Percentiles rank a stretch among this genome's conserved stretches.
Evolutionary conservation across 2,797 vertebrate species (phyloP).

Genomic region (Neopelma chrysocephalum): DNA sequence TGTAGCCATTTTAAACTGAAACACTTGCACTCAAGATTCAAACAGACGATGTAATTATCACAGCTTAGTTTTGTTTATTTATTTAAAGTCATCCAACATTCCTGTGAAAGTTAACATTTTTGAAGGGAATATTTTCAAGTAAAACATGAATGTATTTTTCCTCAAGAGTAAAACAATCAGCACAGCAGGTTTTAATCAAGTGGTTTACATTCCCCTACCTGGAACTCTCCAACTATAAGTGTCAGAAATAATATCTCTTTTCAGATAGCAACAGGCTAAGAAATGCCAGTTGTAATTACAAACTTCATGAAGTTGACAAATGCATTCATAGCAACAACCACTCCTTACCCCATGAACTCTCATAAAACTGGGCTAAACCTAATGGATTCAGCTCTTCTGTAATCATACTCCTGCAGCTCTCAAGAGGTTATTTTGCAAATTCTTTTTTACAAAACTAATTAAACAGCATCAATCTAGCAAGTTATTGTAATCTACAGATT

Average conservation of each 20-base stretch:
- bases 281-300: slow-evolving; percentile 33
- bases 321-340: neutral
- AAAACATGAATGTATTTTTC: neutral
- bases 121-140: neutral
- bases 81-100: neutral
- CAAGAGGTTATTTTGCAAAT: neutral
- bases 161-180: slow-evolving; percentile 21
- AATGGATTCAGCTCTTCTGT: neutral
- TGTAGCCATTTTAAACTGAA: slow-evolving; percentile 18
- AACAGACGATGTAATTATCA: neutral
- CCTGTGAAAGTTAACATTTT: slow-evolving; percentile 7
- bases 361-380: neutral
- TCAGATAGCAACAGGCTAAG: slow-evolving; percentile 26
- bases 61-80: slow-evolving; percentile 15
- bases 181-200: slow-evolving; percentile 54
- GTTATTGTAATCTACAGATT: neutral
- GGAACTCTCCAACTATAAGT: neutral
- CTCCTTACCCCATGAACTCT: slow-evolving; percentile 6
- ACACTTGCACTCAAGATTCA: neutral
- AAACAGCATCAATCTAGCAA: neutral
- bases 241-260: neutral
- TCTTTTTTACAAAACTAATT: neutral
- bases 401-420: neutral
- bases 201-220: neutral
- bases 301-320: slow-evolving; percentile 24